Percentiles rank a stretch among this genome's conserved stretches.
Evolutionary conservation across 2,888 invertebrate genomes (phyloP).

Genomic region (Lordiphosa andalusiaca): DNA sequence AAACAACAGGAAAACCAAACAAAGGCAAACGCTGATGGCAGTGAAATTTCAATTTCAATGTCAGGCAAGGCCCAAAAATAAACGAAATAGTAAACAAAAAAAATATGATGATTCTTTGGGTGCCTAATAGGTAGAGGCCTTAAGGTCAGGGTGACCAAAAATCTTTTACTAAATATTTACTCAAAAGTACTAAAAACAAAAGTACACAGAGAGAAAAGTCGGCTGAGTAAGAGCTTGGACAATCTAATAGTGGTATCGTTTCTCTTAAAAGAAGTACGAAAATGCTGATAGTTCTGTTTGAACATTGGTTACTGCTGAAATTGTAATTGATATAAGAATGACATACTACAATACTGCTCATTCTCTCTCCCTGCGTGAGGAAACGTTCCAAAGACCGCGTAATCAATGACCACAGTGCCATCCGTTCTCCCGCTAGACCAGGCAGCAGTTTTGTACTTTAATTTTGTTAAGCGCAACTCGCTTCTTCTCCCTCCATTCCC

Average conservation of each 20-base stretch:
- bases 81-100: constrained; percentile 1
- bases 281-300: too few relatives aligned
- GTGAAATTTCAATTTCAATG: constrained; percentile 35
- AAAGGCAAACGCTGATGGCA: constrained; percentile 16
- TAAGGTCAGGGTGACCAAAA: constrained; percentile 8
- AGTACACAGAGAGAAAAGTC: background rate
- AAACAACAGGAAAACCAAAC: constrained; percentile 5
- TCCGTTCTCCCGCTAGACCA: background rate
- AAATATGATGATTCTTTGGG: constrained; percentile 4
- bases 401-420: background rate
- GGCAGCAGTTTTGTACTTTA: constrained; percentile 4
- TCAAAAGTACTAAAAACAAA: background rate
- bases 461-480: constrained; percentile 6
- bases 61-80: constrained; percentile 9
- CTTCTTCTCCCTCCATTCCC: constrained; percentile 6
- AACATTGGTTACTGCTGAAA: too few relatives aligned
- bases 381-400: too few relatives aligned
- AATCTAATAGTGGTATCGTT: too few relatives aligned
- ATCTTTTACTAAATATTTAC: constrained; percentile 10
- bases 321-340: too few relatives aligned
- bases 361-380: too few relatives aligned
- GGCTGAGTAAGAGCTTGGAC: too few relatives aligned
- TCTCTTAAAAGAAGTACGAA: too few relatives aligned
- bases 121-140: constrained; percentile 5
- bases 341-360: too few relatives aligned